Base-by-base conservation (phyloP, 2,797 vertebrate species). In the Nannoperca australis region DNA sequence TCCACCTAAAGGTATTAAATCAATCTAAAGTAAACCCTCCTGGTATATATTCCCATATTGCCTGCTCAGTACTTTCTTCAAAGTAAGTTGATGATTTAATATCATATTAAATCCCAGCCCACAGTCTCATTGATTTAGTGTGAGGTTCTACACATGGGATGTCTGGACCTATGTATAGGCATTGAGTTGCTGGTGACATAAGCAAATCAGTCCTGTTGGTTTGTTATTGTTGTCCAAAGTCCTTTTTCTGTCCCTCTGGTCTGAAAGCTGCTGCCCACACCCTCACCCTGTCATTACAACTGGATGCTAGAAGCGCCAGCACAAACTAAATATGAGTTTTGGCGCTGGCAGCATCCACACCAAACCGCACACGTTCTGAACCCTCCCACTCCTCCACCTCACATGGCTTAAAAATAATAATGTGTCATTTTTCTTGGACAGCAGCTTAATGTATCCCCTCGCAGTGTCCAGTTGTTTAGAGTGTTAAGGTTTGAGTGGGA, bases 311-410 rank as follows among this genome's bases (percentile, higher is more conserved):
- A 86, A 92, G 92, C 74, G 76, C 90, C 91, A 92, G 94, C 88
- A 63, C 89, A 92, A 93, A 90, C 92, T 95, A 95, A 95, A 96
- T 95, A 95, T 93, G 94, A 95, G 91, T 91, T 93, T 94, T 95
- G 94, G 94, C 91, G 27, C 87, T 85, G 44, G 36, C 77, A 63
- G 78, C 85, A 85, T 90, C 86, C 86, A 79, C 82, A 89, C 82
- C 81, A 89, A 91, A 91, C 92, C 89, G 13, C 91, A 91, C 82
- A 79, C 45, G 45, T 74, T 87, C 78, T 73, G 72, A 87, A 87
- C 88, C 88, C 92, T 91, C 92, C 90, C 88, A 91, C 92, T 92
- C 89, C 77, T 90, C 91, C 91, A 92, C 93, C 93, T 92, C 89
- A 80, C 81, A 89, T 82, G 82, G 84, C 92, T 93, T 93, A 91